phyloP scores from a whole-genome alignment of 2,113 vertebrate genomes.

The Charina bottae region DNA sequence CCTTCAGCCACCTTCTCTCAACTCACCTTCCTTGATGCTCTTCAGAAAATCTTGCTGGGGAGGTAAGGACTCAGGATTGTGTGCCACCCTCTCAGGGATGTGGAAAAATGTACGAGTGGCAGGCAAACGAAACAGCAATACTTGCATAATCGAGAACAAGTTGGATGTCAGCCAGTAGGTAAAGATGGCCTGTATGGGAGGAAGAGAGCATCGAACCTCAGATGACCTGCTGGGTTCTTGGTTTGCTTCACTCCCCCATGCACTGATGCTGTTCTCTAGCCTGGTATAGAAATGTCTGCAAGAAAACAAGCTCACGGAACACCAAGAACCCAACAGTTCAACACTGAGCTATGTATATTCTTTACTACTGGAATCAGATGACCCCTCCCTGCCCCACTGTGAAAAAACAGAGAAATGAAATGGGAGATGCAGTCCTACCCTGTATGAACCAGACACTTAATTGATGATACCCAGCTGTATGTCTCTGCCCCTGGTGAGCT shows the following conservation, averaged over 20 bases:
- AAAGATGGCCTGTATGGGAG: slow-evolving; percentile 79
- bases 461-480: too few relatives aligned
- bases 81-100: slow-evolving; percentile 79
- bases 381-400: neutral
- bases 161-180: slow-evolving; percentile 93
- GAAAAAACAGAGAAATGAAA: neutral
- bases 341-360: neutral
- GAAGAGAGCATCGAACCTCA: neutral
- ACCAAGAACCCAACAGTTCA: neutral
- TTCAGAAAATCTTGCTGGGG: slow-evolving; percentile 76
- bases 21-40: slow-evolving; percentile 78
- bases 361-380: neutral
- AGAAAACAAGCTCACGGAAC: neutral
- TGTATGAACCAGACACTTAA: neutral
- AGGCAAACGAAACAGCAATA: slow-evolving; percentile 80
- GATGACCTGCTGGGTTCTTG: neutral
- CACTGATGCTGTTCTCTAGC: neutral
- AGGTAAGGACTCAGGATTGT: slow-evolving; percentile 66
- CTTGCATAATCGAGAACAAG: slow-evolving; percentile 83
- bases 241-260: neutral
- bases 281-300: neutral
- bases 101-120: slow-evolving; percentile 71
- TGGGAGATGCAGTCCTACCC: neutral
- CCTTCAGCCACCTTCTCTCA: neutral
- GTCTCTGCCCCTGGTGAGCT: neutral